Conservation (phyloP, 2,888 invertebrate genomes). For the Spatulosminthurus flaviceps region DNA sequence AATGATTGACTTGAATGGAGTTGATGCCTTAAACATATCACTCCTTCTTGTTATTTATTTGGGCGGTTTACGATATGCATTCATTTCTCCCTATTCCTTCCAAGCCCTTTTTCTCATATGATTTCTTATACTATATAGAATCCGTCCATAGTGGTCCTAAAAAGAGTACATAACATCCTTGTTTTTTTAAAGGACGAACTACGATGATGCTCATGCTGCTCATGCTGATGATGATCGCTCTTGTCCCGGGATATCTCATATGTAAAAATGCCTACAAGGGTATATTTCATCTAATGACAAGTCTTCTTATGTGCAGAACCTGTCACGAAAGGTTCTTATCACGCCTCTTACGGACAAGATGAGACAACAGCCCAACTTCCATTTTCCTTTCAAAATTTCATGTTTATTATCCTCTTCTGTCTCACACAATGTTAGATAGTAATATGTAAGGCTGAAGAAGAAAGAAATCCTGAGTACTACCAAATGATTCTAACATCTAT, state of each 20-base stretch:
- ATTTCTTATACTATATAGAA: no score
- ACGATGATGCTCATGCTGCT: no score
- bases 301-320: conserved; percentile 47
- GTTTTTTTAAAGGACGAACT: no score
- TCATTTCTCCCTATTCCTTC: background rate
- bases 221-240: conserved; percentile 26
- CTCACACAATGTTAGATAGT: no score
- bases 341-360: conserved; percentile 35
- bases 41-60: conserved; percentile 24
- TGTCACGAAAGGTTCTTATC: conserved; percentile 51
- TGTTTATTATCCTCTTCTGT: background rate
- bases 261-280: conserved; percentile 34
- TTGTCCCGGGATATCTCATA: conserved; percentile 12
- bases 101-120: no score
- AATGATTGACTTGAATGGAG: conserved; percentile 14
- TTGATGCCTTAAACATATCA: conserved; percentile 19
- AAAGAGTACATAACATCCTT: no score
- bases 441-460: no score
- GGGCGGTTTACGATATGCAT: conserved; percentile 8
- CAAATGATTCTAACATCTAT: no score
- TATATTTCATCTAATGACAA: conserved; percentile 51
- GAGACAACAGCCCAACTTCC: conserved; percentile 15
- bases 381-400: background rate
- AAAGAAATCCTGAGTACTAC: no score
- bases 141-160: no score